Conservation (phyloP, 1,140 invertebrate species). For the Pachypsylla venusta region DNA sequence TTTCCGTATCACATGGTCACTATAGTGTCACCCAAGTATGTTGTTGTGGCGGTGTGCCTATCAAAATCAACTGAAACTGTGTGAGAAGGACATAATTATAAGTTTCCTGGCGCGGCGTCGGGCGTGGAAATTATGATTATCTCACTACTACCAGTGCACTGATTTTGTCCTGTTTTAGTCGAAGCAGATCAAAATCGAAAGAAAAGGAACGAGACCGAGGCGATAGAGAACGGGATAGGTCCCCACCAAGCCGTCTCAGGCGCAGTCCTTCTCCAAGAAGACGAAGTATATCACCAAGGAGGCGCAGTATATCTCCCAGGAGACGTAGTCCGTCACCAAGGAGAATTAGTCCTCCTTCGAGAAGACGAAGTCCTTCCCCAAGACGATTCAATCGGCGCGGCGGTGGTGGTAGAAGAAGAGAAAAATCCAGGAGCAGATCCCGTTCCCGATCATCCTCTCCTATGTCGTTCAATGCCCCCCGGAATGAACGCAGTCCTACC, state of each 20-base stretch:
- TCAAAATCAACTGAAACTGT: too few relatives aligned
- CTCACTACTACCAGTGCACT: too few relatives aligned
- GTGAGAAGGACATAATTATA: too few relatives aligned
- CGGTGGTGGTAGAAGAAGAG: slow-evolving; percentile 28
- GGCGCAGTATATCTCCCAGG: too few relatives aligned
- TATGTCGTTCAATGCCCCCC: slow-evolving; percentile 22
- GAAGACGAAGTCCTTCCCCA: slow-evolving; percentile 14
- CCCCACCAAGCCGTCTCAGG: not conserved
- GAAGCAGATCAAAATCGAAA: slow-evolving; percentile 24
- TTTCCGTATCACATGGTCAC: too few relatives aligned
- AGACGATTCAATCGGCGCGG: slow-evolving; percentile 22
- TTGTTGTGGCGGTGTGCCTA: too few relatives aligned
- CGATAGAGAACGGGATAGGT: slow-evolving; percentile 13
- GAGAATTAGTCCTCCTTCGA: slow-evolving; percentile 16
- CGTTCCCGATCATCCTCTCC: slow-evolving; percentile 31
- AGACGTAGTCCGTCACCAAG: not conserved
- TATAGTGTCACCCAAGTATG: too few relatives aligned
- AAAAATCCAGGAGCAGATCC: slow-evolving; percentile 31
- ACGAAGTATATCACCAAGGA: not conserved
- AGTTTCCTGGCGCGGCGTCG: too few relatives aligned
- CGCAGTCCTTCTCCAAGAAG: not conserved
- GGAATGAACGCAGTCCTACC: slow-evolving; percentile 48
- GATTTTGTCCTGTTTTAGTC: slow-evolving; percentile 22
- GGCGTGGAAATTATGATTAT: too few relatives aligned
- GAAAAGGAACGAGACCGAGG: slow-evolving; percentile 27